Base-by-base conservation (phyloP, 1,140 invertebrate genomes). In the Streblospio benedicti region DNA sequence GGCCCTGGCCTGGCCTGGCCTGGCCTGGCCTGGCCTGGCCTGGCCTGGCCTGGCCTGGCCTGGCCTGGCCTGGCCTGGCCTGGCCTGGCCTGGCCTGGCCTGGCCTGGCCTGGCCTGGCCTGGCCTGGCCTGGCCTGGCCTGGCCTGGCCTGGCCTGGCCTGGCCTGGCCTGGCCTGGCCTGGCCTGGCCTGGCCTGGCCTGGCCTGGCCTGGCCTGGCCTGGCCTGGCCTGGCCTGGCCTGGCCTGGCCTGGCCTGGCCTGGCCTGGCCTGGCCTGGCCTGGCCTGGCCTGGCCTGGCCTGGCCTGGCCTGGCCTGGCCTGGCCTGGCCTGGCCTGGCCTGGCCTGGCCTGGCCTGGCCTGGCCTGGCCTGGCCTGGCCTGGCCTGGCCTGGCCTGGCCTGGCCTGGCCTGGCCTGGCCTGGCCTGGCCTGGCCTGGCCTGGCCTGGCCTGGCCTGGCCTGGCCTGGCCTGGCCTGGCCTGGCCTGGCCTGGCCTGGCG, bases 141-240 rank as follows among this genome's bases (percentile, higher is more conserved):
- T 67, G 64, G 60, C 64, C 64, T 63, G 57, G 50, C 50, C 50
- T 58, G 57, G 64, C 58, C 64, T 63, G 63, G 60, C 47, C 58
- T 63, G 64, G 41, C 64, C 55, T 66, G 59, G 59, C 64, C 64
- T 66, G 53, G 64, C 65, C 64, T 63, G 51, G 53, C 60, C 62
- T 65, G 63, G 62, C 62, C 63, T 60, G 44, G 49, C 64, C 65
- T 63, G 60, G 62, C 33, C 63, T 51, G 31, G 62, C 47, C 47
- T 49, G 47, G 47, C 38, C 38, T 41, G 38, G 38, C 38, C 47
- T 49, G 20, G 20, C 47, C 47, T 49, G 9, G 47, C 47, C n/a
- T 12, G 47, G 47, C 47, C 47, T 49, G 20, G 47, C 47, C 47
- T 49, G 20, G 47, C 47, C 47, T 49, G 47, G 47, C 47, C 47